Evolutionary conservation across 92 coral and sea anemone genomes (phyloP), one percentile per base, ranked within the genome.

Genomic region (Diadumene lineata): DNA sequence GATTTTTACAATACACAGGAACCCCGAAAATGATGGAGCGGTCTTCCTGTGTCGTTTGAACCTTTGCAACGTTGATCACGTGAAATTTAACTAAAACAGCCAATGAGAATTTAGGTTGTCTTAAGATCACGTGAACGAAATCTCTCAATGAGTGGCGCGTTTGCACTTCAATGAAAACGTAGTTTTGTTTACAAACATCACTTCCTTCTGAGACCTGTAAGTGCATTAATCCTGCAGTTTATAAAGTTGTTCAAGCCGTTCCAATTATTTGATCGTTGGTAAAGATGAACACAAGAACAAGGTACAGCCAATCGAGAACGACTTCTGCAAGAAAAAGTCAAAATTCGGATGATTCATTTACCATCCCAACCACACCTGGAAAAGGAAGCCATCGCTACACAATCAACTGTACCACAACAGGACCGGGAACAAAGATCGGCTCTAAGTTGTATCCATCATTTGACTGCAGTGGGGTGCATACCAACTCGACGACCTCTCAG

Each of bases 391-490:
- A 56, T 31, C 38, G 68, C 31, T 3, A 15, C 16, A 69, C 69
- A 4, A 30, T 31, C n/a, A 62, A 29, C 69, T 27, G 29, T 31
- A 29, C 62, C 15, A 25, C 64, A 62, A 74, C 32, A 34, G 55
- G 66, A 48, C n/a, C 67, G 24, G 65, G 74, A 66, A 72, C 73
- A 43, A 74, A 79, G 66, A 74, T 72, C 75, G 76, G 75, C 75
- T 65, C 82, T 53, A 75, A 63, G 80, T 38, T 80, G 72, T 76
- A 86, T 76, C 90, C 90, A 50, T 86, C 90, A 60, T 80, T 81
- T 29, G 83, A 82, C 50, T 78, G 90, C 76, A 86, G 90, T 76
- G 86, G 80, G 18, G 76, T 70, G 34, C 77, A 60, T 32, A 86
- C 77, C 56, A 74, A 68, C 43, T 86, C 90, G 60, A 74, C 80